These are phyloP conservation scores for Stenoptilia bipunctidactyla DNA, from an alignment of 2,888 invertebrate genomes.

Conservation along the genomic window DNA sequence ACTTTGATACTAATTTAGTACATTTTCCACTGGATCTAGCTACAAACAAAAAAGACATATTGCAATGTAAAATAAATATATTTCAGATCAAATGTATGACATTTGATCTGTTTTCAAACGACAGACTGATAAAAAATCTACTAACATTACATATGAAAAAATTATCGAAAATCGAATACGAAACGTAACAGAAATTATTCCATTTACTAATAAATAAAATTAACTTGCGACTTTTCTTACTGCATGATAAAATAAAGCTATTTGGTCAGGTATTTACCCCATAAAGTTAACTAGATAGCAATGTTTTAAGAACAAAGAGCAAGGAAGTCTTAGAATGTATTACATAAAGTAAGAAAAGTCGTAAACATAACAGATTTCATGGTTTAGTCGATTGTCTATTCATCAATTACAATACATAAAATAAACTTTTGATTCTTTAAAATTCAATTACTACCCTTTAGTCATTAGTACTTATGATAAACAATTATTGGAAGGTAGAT, in stretches of 20 bases:
- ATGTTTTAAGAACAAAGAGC: constrained; percentile 10
- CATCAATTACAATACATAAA: constrained; percentile 40
- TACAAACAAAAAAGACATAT: constrained; percentile 68
- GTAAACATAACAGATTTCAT: constrained; percentile 47
- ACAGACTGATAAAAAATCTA: constrained; percentile 68
- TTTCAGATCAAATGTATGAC: constrained; percentile 71
- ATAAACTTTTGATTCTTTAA: constrained; percentile 45
- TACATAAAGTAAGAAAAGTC: constrained; percentile 41
- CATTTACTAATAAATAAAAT: constrained; percentile 52
- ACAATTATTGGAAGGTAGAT: constrained; percentile 60
- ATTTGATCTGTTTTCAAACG: constrained; percentile 63
- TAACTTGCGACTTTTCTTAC: constrained; percentile 36
- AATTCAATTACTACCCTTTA: constrained; percentile 43
- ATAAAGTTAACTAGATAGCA: constrained; percentile 2
- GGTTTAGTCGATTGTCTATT: constrained; percentile 54
- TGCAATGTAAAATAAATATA: constrained; percentile 69
- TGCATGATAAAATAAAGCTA: constrained; percentile 31
- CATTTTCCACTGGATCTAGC: constrained; percentile 59
- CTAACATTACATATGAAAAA: constrained; percentile 61
- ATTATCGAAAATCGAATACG: constrained; percentile 63
- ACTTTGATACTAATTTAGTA: constrained; percentile 37
- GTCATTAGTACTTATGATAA: constrained; percentile 60
- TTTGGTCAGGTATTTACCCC: constrained; percentile 1
- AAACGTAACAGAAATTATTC: constrained; percentile 60
- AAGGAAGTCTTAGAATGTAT: constrained; percentile 6